Percentiles rank a stretch among this genome's conserved stretches.
Evolutionary conservation across 2,888 invertebrate genomes (phyloP).

Genomic region (Glomeris marginata): DNA sequence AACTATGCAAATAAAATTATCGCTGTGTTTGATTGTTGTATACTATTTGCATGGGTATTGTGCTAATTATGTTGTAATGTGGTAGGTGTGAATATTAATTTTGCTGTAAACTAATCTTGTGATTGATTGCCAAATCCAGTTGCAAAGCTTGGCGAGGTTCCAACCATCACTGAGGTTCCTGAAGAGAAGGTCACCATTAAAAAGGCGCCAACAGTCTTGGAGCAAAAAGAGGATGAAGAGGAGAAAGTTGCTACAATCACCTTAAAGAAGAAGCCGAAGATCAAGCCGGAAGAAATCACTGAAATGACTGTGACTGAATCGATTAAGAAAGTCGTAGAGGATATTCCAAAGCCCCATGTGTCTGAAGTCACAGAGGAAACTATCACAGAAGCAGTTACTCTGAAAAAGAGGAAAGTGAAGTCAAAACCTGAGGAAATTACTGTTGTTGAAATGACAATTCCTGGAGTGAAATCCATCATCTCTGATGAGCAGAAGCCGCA

Average conservation of each 20-base stretch:
- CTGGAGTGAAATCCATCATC: background rate
- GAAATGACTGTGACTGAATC: constrained; percentile 7
- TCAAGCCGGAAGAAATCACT: constrained; percentile 5
- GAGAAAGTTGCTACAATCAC: constrained; percentile 5
- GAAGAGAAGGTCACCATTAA: background rate
- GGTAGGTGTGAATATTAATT: too few species aligned
- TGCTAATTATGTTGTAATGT: too few species aligned
- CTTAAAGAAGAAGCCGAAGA: constrained; percentile 5
- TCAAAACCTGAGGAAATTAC: background rate
- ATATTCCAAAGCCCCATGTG: constrained; percentile 3
- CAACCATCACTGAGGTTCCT: background rate
- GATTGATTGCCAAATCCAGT: too few species aligned
- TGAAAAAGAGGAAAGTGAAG: constrained; percentile 3
- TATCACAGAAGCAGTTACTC: background rate
- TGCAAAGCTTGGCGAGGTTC: too few species aligned
- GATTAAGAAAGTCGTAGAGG: constrained; percentile 6
- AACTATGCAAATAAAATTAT: too few species aligned
- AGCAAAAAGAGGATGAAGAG: constrained; percentile 25
- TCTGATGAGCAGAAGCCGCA: constrained; percentile 4
- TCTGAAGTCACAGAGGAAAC: constrained; percentile 1
- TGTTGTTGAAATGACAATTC: background rate
- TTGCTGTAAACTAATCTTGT: too few species aligned
- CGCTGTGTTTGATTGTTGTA: too few species aligned
- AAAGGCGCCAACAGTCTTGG: background rate
- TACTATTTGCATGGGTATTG: too few species aligned